A percentile compares a stretch with the other conserved stretches of the same genome.
phyloP scores from a whole-genome alignment of 2,113 vertebrate genomes.

The Orthonyx spaldingii region DNA sequence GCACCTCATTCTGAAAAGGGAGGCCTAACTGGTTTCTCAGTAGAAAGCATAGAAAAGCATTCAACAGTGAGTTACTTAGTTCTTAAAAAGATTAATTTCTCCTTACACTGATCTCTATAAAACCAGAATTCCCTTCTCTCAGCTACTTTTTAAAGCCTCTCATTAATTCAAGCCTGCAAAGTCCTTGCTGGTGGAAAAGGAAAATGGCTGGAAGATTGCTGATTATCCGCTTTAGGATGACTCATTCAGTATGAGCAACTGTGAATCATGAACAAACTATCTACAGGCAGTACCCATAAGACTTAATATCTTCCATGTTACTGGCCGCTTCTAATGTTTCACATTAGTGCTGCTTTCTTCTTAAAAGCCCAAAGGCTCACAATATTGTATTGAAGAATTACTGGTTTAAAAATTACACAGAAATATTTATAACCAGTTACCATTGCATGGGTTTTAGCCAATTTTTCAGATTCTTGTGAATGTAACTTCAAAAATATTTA shows the following conservation, averaged over 20 bases:
- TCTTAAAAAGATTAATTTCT: conserved; percentile 28
- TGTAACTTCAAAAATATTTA: neutral
- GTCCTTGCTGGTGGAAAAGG: neutral
- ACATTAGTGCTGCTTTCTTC: neutral
- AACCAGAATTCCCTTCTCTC: neutral
- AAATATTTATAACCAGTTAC: neutral
- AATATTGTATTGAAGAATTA: neutral
- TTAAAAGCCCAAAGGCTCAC: neutral
- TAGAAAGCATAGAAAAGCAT: neutral
- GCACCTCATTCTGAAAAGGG: conserved; percentile 3
- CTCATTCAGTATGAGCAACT: neutral
- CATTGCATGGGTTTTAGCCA: neutral
- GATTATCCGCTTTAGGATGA: conserved; percentile 18
- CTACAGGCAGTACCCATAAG: neutral
- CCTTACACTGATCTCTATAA: neutral
- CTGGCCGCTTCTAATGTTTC: neutral
- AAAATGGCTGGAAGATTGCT: neutral
- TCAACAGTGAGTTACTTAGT: neutral
- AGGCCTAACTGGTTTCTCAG: neutral
- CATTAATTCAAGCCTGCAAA: conserved; percentile 12
- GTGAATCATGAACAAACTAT: conserved; percentile 2
- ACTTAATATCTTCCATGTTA: neutral
- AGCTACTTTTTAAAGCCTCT: neutral
- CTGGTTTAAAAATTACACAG: neutral
- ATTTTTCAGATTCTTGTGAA: neutral